These are phyloP conservation scores for Drosophila setosimentum DNA, from an alignment of 2,888 invertebrate genomes.

Conservation along the genomic window DNA sequence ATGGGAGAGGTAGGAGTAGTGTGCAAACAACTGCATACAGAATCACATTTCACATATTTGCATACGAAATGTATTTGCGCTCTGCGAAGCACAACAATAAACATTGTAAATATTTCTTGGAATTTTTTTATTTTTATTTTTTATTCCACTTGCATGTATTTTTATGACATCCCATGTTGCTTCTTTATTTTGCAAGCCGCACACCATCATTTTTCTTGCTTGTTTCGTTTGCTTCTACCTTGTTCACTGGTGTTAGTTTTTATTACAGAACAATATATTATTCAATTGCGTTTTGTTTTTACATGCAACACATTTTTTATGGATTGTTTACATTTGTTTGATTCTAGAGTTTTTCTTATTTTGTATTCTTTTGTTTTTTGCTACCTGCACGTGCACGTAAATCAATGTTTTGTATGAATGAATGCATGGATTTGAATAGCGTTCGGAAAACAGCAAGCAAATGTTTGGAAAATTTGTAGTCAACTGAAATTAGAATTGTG, in stretches of 20 bases:
- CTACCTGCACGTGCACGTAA: constrained; percentile 15
- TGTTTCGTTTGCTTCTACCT: constrained; percentile 30
- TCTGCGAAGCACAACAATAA: constrained; percentile 80
- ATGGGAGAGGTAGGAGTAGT: not conserved
- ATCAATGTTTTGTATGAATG: constrained; percentile 24
- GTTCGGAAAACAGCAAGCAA: constrained; percentile 14
- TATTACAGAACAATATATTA: constrained; percentile 69
- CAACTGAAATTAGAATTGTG: not conserved
- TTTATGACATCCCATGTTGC: constrained; percentile 33
- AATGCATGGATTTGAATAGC: constrained; percentile 30
- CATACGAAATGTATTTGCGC: constrained; percentile 78
- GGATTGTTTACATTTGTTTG: not conserved
- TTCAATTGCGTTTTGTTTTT: constrained; percentile 59
- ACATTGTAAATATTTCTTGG: constrained; percentile 72
- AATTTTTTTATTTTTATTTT: constrained; percentile 18
- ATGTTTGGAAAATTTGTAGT: constrained; percentile 10
- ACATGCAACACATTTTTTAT: constrained; percentile 23
- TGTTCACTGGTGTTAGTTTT: constrained; percentile 62
- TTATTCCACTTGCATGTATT: not conserved
- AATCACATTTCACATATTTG: constrained; percentile 76
- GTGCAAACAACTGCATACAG: constrained; percentile 57
- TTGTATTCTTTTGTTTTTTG: no score
- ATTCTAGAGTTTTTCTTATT: not conserved
- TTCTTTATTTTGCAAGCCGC: constrained; percentile 31
- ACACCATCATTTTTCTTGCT: constrained; percentile 46